Percentiles rank a stretch among this genome's conserved stretches.
phyloP scores from a whole-genome alignment of 2,888 invertebrate species.

The Meganola albula region DNA sequence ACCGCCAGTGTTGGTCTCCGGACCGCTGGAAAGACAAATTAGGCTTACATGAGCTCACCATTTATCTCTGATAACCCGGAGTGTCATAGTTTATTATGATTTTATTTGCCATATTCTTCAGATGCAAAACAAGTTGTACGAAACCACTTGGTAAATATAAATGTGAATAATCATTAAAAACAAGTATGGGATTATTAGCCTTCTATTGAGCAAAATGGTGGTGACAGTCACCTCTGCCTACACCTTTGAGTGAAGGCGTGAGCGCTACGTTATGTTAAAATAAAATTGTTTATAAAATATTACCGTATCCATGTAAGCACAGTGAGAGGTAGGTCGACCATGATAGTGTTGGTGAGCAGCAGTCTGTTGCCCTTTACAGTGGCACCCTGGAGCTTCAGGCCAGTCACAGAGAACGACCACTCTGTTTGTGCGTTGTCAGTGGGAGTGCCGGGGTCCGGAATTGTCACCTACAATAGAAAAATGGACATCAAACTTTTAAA shows the following conservation, averaged over 20 bases:
- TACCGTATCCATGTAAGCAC: conserved; percentile 93
- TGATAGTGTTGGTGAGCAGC: conserved; percentile 94
- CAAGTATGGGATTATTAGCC: too few species aligned
- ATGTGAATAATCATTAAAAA: too few species aligned
- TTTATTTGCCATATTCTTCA: too few species aligned
- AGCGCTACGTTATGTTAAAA: not conserved
- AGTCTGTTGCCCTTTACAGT: conserved; percentile 94
- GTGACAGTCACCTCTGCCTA: too few species aligned
- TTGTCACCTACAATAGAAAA: too few species aligned
- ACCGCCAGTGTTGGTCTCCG: conserved; percentile 58
- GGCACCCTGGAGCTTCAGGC: conserved; percentile 97
- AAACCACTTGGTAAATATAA: too few species aligned
- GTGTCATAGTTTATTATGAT: too few species aligned
- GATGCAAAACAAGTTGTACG: too few species aligned
- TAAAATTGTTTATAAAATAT: conserved; percentile 35
- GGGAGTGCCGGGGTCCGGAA: conserved; percentile 78
- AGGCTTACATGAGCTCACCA: too few species aligned
- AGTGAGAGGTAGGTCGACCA: conserved; percentile 94
- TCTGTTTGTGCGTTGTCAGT: conserved; percentile 80
- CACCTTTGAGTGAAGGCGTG: too few species aligned
- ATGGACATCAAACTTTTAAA: conserved; percentile 25
- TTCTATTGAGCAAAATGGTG: too few species aligned
- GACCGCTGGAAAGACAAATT: conserved; percentile 51
- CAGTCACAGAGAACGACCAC: conserved; percentile 84
- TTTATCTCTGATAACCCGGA: too few species aligned